Evolutionary conservation across 2,113 vertebrate genomes (phyloP), one percentile per base, ranked within the genome.

Genomic region (Gymnobelideus leadbeateri): DNA sequence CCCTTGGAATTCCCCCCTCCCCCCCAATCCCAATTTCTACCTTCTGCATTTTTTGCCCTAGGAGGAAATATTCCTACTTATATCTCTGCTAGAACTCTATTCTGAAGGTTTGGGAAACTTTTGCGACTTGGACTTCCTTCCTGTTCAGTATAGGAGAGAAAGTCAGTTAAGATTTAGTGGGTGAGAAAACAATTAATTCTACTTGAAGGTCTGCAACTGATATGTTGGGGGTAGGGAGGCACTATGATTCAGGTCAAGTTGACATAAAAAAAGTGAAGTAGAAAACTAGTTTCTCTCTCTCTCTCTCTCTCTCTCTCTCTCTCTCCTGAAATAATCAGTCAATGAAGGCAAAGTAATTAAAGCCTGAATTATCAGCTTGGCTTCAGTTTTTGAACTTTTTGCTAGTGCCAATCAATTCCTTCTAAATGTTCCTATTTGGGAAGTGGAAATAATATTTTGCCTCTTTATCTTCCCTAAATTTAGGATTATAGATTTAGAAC

Each of bases 251-350:
- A 4, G 8, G 46, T 61, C 54, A 90, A 26, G 21, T 24, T 52
- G 43, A 10, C 53, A 84, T 12, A 19, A 50, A 26, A 25, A 24
- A 46, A 50, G 54, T 53, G 43, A 93, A 94, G 52, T 11, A 14
- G 51, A 92, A 92, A 92, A 52, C 43, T 50, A 21, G 51, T 49
- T 49, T 49, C 47, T 49, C 47, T 49, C 47, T 49, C 47, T 49
- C 47, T 49, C 47, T 49, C 47, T 49, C 47, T 49, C 47, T 49
- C 47, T 49, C 47, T 49, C 47, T 49, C 47, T 49, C 53, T 46
- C 31, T 92, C 43, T 37, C 37, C 21, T 89, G 90, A 91, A 93
- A 91, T 0, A 92, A n/a, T 46, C 89, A 96, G 26, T 61, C 61
- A 93, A 61, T 31, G 12, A n/a, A 91, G 11, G 43, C 43, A 53